Evolutionary conservation across 2,797 vertebrate species (phyloP).

Genomic region (Parauchenoglanis punctatus): DNA sequence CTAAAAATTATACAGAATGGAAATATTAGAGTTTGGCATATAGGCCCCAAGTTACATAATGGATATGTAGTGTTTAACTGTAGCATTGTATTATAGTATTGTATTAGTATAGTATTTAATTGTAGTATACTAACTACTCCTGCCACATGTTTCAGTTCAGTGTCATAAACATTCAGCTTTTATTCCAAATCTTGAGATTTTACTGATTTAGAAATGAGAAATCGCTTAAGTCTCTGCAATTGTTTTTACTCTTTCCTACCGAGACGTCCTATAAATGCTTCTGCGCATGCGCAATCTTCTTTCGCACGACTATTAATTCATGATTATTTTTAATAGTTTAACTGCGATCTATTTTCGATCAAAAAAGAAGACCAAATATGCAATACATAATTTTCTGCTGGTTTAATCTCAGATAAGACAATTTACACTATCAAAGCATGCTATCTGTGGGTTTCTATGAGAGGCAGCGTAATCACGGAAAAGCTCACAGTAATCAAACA

Average conservation of each 20-base stretch:
- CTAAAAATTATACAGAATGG: background rate
- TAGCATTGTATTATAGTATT: no score
- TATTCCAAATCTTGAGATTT: background rate
- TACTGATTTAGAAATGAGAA: background rate
- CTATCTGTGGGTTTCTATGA: background rate
- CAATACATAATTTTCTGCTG: background rate
- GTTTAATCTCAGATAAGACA: background rate
- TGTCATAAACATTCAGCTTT: background rate
- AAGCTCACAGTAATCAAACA: background rate
- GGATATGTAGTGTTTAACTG: background rate
- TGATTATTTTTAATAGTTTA: background rate
- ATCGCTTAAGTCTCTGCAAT: no score
- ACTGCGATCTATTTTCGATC: background rate
- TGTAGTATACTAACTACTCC: background rate
- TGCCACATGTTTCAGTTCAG: background rate
- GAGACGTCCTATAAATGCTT: background rate
- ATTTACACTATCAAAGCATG: background rate
- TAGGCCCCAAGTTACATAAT: background rate
- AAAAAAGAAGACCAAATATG: background rate
- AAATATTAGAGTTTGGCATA: background rate
- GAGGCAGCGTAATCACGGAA: background rate
- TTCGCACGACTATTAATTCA: background rate
- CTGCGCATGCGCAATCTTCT: background rate
- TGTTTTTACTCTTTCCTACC: no score
- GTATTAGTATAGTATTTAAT: no score